Evolutionary conservation across 2,888 invertebrate species (phyloP).

Genomic region (Euphydryas editha): DNA sequence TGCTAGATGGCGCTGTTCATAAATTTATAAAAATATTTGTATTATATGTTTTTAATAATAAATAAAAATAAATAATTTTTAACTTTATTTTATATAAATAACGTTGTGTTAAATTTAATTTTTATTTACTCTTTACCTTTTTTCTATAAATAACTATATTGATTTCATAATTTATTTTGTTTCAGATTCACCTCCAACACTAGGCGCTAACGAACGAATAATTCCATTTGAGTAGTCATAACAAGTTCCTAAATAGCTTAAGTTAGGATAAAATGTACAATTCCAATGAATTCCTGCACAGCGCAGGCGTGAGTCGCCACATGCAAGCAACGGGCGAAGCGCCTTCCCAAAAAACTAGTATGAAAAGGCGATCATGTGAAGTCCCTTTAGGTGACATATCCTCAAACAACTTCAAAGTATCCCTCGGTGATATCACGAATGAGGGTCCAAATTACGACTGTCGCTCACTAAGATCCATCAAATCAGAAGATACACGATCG

Average conservation of each 20-base stretch:
- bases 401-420: conserved; percentile 77
- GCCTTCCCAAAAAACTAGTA: conserved; percentile 75
- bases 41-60: too few relatives aligned
- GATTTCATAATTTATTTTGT: conserved; percentile 56
- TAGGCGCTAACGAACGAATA: conserved; percentile 60
- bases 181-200: conserved; percentile 57
- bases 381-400: conserved; percentile 78
- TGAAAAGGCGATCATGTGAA: conserved; percentile 78
- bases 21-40: neutral
- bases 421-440: conserved; percentile 69
- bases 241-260: conserved; percentile 74
- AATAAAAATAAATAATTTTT: too few relatives aligned
- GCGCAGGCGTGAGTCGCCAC: conserved; percentile 77
- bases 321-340: conserved; percentile 79
- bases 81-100: too few relatives aligned
- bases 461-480: conserved; percentile 66
- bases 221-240: conserved; percentile 77
- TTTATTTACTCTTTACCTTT: neutral
- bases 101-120: neutral
- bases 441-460: conserved; percentile 69
- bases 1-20: conserved; percentile 44
- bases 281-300: conserved; percentile 76
- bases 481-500: conserved; percentile 68
- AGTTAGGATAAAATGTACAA: conserved; percentile 68
- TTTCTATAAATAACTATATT: neutral